These are phyloP conservation scores for Chydorus sphaericus DNA, from an alignment of 2,888 invertebrate species.

Conservation along the genomic window DNA sequence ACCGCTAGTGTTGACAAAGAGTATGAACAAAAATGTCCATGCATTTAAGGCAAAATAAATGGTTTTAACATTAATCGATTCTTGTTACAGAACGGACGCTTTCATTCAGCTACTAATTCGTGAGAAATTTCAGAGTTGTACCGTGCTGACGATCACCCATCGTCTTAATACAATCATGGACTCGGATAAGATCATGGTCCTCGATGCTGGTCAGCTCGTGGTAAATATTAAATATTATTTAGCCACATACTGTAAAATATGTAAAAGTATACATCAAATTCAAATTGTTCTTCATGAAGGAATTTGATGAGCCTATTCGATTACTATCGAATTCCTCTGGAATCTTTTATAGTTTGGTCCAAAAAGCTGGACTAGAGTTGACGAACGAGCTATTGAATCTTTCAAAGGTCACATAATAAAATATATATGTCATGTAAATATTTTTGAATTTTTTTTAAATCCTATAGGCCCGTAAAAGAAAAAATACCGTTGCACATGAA, in stretches of 20 bases:
- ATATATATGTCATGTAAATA: no score
- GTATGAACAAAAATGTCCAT: no score
- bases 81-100: conserved; percentile 12
- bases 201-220: conserved; percentile 17
- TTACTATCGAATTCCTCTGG: not conserved
- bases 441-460: no score
- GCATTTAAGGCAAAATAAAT: not conserved
- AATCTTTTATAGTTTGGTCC: conserved; percentile 4
- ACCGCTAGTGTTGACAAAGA: conserved; percentile 85
- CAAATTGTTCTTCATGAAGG: not conserved
- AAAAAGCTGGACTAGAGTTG: conserved; percentile 7
- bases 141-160: conserved; percentile 14
- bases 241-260: not conserved
- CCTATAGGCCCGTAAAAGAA: no score
- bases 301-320: not conserved
- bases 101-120: conserved; percentile 13
- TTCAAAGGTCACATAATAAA: no score
- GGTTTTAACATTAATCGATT: not conserved
- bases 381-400: no score
- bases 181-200: conserved; percentile 12
- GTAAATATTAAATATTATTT: no score
- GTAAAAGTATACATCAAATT: not conserved
- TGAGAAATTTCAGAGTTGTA: conserved; percentile 12
- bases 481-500: no score
- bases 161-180: conserved; percentile 15